phyloP scores from a whole-genome alignment of 2,113 vertebrate genomes.

The Mormyrus lacerda region DNA sequence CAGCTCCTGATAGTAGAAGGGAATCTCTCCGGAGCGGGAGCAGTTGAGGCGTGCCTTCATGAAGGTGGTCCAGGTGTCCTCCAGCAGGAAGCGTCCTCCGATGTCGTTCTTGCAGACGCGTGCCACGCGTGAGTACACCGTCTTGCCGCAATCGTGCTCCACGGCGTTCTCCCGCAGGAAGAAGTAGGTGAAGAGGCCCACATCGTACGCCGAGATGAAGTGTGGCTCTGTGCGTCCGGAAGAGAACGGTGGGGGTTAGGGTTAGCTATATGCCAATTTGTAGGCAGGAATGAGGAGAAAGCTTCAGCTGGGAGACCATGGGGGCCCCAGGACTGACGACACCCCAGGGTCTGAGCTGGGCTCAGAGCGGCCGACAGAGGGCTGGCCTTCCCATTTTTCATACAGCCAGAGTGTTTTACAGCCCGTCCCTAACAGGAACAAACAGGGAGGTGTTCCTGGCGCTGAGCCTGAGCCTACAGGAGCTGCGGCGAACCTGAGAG shows the following conservation, averaged over 20 bases:
- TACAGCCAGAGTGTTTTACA: background rate
- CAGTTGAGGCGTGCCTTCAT: constrained; percentile 83
- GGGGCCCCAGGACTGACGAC: background rate
- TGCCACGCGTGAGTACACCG: constrained; percentile 78
- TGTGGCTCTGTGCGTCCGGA: constrained; percentile 67
- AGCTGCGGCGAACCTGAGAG: background rate
- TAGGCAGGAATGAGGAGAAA: background rate
- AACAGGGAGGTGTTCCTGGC: background rate
- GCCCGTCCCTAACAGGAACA: background rate
- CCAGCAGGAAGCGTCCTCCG: constrained; percentile 78
- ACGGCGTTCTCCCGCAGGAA: constrained; percentile 79
- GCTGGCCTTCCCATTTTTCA: background rate
- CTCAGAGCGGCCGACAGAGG: background rate
- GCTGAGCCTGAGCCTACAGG: too few relatives aligned
- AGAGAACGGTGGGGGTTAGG: background rate
- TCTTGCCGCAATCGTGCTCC: constrained; percentile 80
- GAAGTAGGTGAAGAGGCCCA: constrained; percentile 79
- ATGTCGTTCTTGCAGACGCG: constrained; percentile 83
- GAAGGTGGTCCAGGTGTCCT: constrained; percentile 86
- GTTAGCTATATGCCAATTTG: background rate
- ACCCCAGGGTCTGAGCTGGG: background rate
- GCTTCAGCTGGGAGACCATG: background rate
- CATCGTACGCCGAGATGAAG: constrained; percentile 82
- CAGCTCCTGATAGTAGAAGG: constrained; percentile 82
- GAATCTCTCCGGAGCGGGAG: constrained; percentile 79